A percentile compares a stretch with the other conserved stretches of the same genome.
Conservation (phyloP, 2,797 vertebrate genomes). For the Helostoma temminkii region DNA sequence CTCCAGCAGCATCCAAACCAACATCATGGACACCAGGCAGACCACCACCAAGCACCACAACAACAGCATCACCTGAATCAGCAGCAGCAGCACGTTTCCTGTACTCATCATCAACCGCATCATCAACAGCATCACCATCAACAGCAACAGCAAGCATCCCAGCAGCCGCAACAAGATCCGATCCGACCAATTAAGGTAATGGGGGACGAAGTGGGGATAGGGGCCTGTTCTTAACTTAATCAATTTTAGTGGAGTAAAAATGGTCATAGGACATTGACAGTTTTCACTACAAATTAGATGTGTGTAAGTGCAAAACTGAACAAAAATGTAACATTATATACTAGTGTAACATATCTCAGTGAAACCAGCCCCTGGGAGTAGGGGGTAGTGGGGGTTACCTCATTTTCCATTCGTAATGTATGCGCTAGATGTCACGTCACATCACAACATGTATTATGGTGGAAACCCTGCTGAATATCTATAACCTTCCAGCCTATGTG, state of each 20-base stretch:
- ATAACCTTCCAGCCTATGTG: background rate
- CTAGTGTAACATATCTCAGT: background rate
- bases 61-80: slow-evolving; percentile 67
- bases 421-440: no score
- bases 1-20: slow-evolving; percentile 72
- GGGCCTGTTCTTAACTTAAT: background rate
- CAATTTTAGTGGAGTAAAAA: background rate
- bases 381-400: background rate
- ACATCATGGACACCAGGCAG: slow-evolving; percentile 68
- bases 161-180: slow-evolving; percentile 79
- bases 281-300: no score
- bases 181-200: slow-evolving; percentile 90
- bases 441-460: no score
- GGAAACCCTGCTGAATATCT: background rate
- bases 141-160: slow-evolving; percentile 64
- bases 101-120: slow-evolving; percentile 67
- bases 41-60: slow-evolving; percentile 65
- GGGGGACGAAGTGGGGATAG: background rate
- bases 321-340: no score
- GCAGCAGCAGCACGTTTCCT: slow-evolving; percentile 63
- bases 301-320: no score
- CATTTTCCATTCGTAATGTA: background rate
- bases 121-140: slow-evolving; percentile 70
- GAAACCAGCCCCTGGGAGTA: background rate
- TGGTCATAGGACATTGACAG: background rate